Percentiles rank a stretch among this genome's conserved stretches.
phyloP scores from a whole-genome alignment of 2,113 vertebrate species.

The Cephalopholis sonnerati region DNA sequence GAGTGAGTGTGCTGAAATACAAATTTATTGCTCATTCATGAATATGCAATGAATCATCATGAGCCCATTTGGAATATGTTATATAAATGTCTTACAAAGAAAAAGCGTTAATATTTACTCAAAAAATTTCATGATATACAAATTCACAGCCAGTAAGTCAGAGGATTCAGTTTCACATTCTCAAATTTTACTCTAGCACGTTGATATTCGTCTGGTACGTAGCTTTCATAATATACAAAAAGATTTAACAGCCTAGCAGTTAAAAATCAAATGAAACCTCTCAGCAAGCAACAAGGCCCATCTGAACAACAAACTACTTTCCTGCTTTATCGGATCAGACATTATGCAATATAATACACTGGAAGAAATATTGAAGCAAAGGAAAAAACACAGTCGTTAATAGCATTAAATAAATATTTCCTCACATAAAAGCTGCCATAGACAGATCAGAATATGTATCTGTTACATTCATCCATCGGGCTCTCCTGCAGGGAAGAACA shows the following conservation, averaged over 20 bases:
- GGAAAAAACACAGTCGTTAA: conserved; percentile 60
- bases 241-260: conserved; percentile 78
- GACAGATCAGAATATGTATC: conserved; percentile 80
- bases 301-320: conserved; percentile 67
- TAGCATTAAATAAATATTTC: conserved; percentile 74
- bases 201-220: conserved; percentile 71
- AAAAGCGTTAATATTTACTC: conserved; percentile 71
- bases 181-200: conserved; percentile 76
- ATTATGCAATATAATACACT: conserved; percentile 80
- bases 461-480: conserved; percentile 87
- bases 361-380: conserved; percentile 74
- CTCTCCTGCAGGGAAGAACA: conserved; percentile 67
- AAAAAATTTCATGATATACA: conserved; percentile 79
- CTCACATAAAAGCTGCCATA: conserved; percentile 83
- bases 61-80: conserved; percentile 70
- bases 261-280: conserved; percentile 73
- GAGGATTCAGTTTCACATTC: conserved; percentile 81
- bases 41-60: conserved; percentile 57
- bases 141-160: conserved; percentile 85
- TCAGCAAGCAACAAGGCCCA: conserved; percentile 79
- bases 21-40: conserved; percentile 47
- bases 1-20: conserved; percentile 3
- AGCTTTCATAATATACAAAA: conserved; percentile 82
- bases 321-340: conserved; percentile 68
- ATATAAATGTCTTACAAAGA: conserved; percentile 68